These are phyloP conservation scores for Gallinago stenura DNA, from an alignment of 2,797 vertebrate genomes.

Conservation along the genomic window DNA sequence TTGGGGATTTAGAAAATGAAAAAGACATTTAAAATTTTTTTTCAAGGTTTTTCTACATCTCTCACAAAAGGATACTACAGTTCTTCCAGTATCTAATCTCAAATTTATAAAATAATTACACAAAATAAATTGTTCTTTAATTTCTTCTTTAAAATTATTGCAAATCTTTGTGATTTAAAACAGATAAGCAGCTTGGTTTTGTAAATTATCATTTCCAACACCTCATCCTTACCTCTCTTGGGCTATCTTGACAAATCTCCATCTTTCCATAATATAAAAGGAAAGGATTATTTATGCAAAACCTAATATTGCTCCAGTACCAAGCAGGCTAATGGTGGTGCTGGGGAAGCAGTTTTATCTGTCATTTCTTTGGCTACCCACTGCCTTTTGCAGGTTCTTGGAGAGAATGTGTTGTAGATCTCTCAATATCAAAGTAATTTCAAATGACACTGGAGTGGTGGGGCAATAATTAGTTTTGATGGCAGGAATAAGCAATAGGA, in stretches of 20 bases:
- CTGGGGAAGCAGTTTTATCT: background rate
- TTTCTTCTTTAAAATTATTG: background rate
- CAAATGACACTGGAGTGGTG: background rate
- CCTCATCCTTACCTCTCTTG: accelerated
- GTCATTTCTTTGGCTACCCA: accelerated
- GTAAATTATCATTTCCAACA: background rate
- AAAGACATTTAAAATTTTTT: too few relatives aligned
- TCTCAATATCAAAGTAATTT: background rate
- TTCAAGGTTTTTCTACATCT: background rate
- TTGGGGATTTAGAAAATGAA: background rate
- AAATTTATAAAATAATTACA: background rate
- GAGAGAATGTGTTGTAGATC: background rate
- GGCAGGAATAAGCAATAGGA: background rate
- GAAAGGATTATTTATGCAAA: background rate
- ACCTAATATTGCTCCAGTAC: background rate
- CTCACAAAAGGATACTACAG: background rate
- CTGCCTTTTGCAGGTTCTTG: background rate
- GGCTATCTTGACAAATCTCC: background rate
- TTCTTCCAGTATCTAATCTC: background rate
- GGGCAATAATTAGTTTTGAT: background rate
- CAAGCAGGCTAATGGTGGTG: background rate
- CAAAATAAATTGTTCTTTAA: background rate
- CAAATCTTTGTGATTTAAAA: background rate
- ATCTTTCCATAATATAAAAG: background rate
- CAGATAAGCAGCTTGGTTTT: background rate